Evolutionary conservation across 1,140 invertebrate genomes (phyloP), one percentile per base, ranked within the genome.

Genomic region (Idris sp.): DNA sequence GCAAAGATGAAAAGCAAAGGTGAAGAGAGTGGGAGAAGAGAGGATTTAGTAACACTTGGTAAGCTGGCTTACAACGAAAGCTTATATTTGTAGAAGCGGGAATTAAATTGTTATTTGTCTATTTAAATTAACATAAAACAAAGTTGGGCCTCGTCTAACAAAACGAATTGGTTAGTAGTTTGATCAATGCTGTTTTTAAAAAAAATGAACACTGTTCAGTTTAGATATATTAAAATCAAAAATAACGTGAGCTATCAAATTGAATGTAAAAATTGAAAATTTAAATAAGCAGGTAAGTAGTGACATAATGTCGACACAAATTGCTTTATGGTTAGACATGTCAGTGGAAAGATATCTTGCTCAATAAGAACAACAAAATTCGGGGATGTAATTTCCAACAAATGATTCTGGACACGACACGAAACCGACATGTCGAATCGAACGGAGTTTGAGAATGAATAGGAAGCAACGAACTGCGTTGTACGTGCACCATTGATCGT

Each of bases 21-120:
- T 53, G 18, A 51, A 40, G 19, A 19, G 56, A 33, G 26, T 43
- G 18, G 40, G 35, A 62, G 35, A 15, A 48, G 41, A 30, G 36
- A 54, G 36, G 28, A 68, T 46, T 51, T 25, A 58, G 16, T 49
- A 33, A 28, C 56, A 48, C 62, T 64, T 48, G 26, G 41, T 65
- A 68, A 65, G 33, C 62, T 53, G 22, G 69, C 48, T 76, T 75
- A 76, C 43, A 48, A 31, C 22, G 36, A 56, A 69, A 68, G 69
- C 62, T 76, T 74, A 67, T 73, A 69, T 69, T 75, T 78, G 40
- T 73, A 65, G 67, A 74, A 73, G 73, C 53, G 56, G 62, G 51
- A 72, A 56, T 75, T 75, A 75, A 54, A 46, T 31, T 4, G 19
- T 22, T 22, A 22, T 22, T 22, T 22, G 19, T 22, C 2, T 22